Conservation (phyloP, 2,888 invertebrate genomes). For the Coenonympha glycerion region DNA sequence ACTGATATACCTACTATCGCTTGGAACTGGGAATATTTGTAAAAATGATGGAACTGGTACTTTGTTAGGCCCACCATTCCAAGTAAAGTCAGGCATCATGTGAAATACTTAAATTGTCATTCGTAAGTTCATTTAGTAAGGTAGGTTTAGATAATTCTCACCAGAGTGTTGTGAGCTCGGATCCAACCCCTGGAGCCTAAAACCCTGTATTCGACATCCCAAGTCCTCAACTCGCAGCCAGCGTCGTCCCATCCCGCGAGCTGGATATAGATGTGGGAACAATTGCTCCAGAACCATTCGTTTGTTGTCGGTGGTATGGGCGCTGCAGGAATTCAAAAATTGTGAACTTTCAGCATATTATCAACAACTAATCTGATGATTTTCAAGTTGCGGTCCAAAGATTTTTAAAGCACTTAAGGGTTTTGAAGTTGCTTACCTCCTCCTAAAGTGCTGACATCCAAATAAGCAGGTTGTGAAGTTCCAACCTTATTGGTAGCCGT, state of each 20-base stretch:
- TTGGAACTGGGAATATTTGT: too few relatives aligned
- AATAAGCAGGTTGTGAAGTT: slow-evolving; percentile 81
- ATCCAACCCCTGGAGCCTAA: slow-evolving; percentile 65
- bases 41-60: too few relatives aligned
- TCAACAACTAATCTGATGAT: too few relatives aligned
- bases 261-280: slow-evolving; percentile 85
- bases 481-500: slow-evolving; percentile 89
- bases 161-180: slow-evolving; percentile 50
- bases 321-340: slow-evolving; percentile 48
- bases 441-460: slow-evolving; percentile 78
- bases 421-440: slow-evolving; percentile 55
- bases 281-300: slow-evolving; percentile 86
- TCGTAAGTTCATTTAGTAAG: too few relatives aligned
- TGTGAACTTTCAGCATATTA: too few relatives aligned
- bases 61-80: too few relatives aligned
- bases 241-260: slow-evolving; percentile 89
- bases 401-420: too few relatives aligned
- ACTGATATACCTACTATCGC: too few relatives aligned
- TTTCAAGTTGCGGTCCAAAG: too few relatives aligned
- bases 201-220: slow-evolving; percentile 83
- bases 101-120: too few relatives aligned
- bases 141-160: slow-evolving; percentile 29
- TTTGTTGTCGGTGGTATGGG: slow-evolving; percentile 81
- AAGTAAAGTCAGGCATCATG: too few relatives aligned
- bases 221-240: slow-evolving; percentile 86